Evolutionary conservation across 1,140 invertebrate species (phyloP).

Genomic region (Conopomorpha cramerella): DNA sequence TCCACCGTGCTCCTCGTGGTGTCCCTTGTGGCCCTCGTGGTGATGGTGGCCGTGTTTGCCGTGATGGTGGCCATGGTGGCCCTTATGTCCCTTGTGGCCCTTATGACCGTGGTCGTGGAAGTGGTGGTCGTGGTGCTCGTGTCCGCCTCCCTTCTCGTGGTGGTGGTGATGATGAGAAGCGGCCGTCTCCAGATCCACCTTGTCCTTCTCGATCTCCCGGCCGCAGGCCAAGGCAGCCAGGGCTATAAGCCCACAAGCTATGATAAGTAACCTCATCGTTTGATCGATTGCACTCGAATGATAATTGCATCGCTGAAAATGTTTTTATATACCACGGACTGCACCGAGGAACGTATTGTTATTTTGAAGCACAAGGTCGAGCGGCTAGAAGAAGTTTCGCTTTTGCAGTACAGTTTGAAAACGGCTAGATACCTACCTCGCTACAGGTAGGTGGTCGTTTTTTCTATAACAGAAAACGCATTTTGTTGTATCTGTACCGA

Average conservation of each 20-base stretch:
- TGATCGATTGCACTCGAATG: slow-evolving; percentile 23
- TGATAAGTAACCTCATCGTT: slow-evolving; percentile 34
- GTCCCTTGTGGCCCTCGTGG: slow-evolving; percentile 69
- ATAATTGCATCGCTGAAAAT: slow-evolving; percentile 21
- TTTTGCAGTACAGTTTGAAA: too few species aligned
- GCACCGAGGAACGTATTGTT: too few species aligned
- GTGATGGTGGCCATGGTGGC: slow-evolving; percentile 62
- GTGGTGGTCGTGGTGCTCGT: slow-evolving; percentile 59
- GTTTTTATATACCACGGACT: slow-evolving; percentile 52
- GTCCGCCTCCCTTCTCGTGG: slow-evolving; percentile 57
- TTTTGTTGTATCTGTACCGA: too few species aligned
- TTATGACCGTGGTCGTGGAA: slow-evolving; percentile 61
- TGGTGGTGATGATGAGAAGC: slow-evolving; percentile 43
- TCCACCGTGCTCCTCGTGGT: slow-evolving; percentile 72
- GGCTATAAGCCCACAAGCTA: slow-evolving; percentile 33
- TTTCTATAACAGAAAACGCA: too few species aligned
- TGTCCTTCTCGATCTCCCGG: slow-evolving; percentile 33
- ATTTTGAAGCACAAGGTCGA: too few species aligned
- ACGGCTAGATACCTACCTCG: too few species aligned
- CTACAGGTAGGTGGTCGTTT: too few species aligned
- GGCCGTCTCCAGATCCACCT: slow-evolving; percentile 60
- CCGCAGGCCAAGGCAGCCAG: slow-evolving; percentile 22
- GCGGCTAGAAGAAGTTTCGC: too few species aligned
- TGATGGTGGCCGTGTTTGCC: slow-evolving; percentile 72
- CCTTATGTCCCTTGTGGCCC: slow-evolving; percentile 65